These are phyloP conservation scores for Tauraco erythrolophus DNA, from an alignment of 2,113 vertebrate species.

Conservation along the genomic window DNA sequence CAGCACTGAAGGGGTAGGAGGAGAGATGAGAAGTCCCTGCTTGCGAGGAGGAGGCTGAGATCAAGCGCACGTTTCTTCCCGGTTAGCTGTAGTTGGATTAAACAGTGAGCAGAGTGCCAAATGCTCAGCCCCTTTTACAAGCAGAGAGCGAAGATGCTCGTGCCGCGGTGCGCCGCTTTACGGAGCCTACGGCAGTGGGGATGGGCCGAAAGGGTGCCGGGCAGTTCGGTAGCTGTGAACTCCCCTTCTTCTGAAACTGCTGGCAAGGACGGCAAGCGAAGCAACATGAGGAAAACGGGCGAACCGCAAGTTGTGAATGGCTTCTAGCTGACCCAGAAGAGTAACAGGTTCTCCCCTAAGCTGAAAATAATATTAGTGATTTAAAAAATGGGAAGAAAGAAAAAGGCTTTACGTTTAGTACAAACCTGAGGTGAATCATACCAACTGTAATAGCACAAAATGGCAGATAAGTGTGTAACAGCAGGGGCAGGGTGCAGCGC, in stretches of 20 bases:
- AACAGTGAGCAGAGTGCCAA: background rate
- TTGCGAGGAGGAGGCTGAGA: background rate
- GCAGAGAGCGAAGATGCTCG: background rate
- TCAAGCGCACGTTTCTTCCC: background rate
- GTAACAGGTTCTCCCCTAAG: background rate
- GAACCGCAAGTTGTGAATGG: background rate
- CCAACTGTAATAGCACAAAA: background rate
- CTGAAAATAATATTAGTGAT: background rate
- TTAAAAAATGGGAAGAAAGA: background rate
- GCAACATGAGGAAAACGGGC: accelerated
- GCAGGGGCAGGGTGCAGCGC: background rate
- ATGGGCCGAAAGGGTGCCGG: background rate
- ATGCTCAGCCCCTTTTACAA: background rate
- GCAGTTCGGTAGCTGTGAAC: background rate
- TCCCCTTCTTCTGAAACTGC: background rate
- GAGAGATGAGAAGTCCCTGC: background rate
- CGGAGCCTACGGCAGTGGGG: background rate
- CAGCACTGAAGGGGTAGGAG: background rate
- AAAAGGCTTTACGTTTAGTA: accelerated
- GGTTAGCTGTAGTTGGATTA: background rate
- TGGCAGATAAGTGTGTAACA: background rate
- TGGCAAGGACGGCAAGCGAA: background rate
- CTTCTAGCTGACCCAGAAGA: background rate
- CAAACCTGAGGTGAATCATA: background rate
- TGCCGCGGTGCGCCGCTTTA: background rate